Evolutionary conservation across 2,113 vertebrate species (phyloP), one percentile per base, ranked within the genome.

Genomic region (Catharus minimus): DNA sequence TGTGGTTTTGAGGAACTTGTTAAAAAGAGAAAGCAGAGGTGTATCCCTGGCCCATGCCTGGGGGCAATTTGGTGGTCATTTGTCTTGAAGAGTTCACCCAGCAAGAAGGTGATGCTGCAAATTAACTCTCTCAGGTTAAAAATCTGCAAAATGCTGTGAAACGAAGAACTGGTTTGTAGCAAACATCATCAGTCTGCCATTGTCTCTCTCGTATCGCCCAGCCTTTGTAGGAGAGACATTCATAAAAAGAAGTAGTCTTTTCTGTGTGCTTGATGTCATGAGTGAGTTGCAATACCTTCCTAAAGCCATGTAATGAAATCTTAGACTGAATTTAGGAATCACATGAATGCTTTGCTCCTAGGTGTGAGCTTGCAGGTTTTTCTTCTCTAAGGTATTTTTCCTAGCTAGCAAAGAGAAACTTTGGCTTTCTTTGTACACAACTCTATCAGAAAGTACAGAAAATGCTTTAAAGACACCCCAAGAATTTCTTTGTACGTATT

Each of bases 31-130:
- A 91, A 71, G 16, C 65, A 82, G 60, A 82, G 39, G 7, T 36
- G 9, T 41, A 26, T 83, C 41, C 21, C 22, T 92, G 33, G 22
- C 67, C 38, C 5, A 5, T 6, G 2, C 82, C 84, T 50, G 43
- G 43, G 81, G 30, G 41, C 71, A 61, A 12, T 82, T 91, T 93
- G 74, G 24, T 61, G 50, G 56, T 75, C 52, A 30, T 68, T 89
- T 90, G 66, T 91, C 38, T 49, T 56, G 41, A 85, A 60, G 47
- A 43, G 13, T 66, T 88, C 91, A 60, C 28, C 41, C 53, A 61
- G 82, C 15, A 57, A 61, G 65, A 74, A 66, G 18, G 36, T 61
- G 22, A 28, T 24, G 9, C 44, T 68, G 19, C 2, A 2, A 43
- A 15, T 83, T 88, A 81, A 52, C 41, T 50, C 23, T 23, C 18